A percentile compares a stretch with the other conserved stretches of the same genome.
phyloP scores from a whole-genome alignment of 2,797 vertebrate species.

The Phoebastria nigripes region DNA sequence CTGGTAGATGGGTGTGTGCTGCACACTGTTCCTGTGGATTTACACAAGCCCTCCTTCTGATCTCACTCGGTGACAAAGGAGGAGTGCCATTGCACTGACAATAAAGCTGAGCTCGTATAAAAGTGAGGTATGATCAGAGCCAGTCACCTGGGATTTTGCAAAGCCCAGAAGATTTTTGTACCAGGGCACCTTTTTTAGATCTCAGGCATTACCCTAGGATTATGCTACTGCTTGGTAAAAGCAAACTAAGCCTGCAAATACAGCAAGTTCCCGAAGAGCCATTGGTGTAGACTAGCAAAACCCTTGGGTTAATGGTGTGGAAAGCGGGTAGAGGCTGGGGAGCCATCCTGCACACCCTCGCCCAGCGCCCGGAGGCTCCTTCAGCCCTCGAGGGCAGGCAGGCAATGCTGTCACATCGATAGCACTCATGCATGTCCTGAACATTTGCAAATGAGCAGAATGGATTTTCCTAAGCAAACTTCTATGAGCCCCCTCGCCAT shows the following conservation, averaged over 20 bases:
- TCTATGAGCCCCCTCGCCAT: background rate
- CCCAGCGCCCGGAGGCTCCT: background rate
- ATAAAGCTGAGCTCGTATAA: background rate
- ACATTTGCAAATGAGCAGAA: background rate
- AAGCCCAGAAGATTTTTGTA: background rate
- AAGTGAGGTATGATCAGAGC: background rate
- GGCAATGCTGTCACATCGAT: accelerated
- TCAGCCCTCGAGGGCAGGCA: accelerated
- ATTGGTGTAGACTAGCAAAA: background rate
- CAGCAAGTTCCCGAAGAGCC: background rate
- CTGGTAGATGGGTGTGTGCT: background rate
- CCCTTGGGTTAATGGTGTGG: background rate
- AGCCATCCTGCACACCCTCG: accelerated
- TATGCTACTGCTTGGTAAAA: background rate
- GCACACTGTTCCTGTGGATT: background rate
- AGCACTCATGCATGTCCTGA: background rate
- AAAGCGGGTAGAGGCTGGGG: background rate
- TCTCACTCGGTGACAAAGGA: accelerated
- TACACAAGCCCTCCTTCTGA: background rate
- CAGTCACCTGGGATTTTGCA: background rate
- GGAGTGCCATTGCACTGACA: background rate
- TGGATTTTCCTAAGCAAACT: background rate
- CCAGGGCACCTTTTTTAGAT: background rate
- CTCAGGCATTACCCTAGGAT: background rate
- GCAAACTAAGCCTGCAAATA: background rate